Evolutionary conservation across 2,113 vertebrate genomes (phyloP).

Genomic region (Notothenia coriiceps): DNA sequence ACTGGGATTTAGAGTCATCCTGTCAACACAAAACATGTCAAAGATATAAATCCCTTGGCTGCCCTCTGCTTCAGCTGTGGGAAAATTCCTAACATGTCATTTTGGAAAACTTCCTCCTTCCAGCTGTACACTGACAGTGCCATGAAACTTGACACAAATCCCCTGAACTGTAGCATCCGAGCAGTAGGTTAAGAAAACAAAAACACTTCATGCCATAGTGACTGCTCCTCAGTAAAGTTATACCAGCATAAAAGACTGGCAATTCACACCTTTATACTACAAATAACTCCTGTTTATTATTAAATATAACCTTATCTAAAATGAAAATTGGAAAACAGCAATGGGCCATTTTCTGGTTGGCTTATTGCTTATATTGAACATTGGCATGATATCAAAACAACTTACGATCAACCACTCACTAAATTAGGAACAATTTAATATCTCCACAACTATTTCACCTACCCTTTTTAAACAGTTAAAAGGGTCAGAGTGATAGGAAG

Average conservation of each 20-base stretch:
- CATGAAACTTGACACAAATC: constrained; percentile 58
- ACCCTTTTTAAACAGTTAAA: background rate
- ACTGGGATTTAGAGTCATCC: constrained; percentile 38
- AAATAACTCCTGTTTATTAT: background rate
- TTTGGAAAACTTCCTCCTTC: constrained; percentile 65
- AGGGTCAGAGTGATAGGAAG: background rate
- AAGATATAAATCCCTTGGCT: constrained; percentile 59
- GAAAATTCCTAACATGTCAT: constrained; percentile 80
- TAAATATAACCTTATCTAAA: too few species aligned
- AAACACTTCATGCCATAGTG: constrained; percentile 10
- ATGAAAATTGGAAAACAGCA: background rate
- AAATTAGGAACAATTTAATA: background rate
- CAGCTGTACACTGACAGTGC: constrained; percentile 64
- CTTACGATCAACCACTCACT: background rate
- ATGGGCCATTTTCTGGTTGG: background rate
- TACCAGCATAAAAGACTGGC: background rate
- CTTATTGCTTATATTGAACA: too few species aligned
- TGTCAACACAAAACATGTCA: constrained; percentile 56
- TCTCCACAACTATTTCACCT: background rate
- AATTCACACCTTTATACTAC: background rate
- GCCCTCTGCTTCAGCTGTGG: constrained; percentile 71
- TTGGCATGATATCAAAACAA: background rate
- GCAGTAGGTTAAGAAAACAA: constrained; percentile 47
- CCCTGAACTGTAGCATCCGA: constrained; percentile 24
- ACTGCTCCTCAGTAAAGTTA: background rate